These are phyloP conservation scores for Scaptomyza graminum DNA, from an alignment of 1,140 invertebrate species.

Conservation along the genomic window DNA sequence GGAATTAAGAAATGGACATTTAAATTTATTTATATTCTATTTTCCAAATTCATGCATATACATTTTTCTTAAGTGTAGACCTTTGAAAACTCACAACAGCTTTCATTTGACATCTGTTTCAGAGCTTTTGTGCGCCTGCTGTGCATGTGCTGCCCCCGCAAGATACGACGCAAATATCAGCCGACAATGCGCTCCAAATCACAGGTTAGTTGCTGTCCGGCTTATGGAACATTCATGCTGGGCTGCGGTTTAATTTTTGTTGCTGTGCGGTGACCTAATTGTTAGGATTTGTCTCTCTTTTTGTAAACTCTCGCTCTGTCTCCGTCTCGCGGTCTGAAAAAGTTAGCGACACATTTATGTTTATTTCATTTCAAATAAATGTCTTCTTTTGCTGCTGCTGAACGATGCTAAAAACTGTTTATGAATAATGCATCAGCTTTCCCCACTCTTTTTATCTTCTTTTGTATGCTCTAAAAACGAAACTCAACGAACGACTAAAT, in stretches of 20 bases:
- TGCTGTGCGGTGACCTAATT: slow-evolving; percentile 15
- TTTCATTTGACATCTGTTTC: slow-evolving; percentile 75
- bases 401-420: slow-evolving; percentile 36
- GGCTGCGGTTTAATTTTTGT: slow-evolving; percentile 24
- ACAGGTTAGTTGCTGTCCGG: slow-evolving; percentile 86
- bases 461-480: slow-evolving; percentile 66
- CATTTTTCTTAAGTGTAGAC: background rate
- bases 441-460: slow-evolving; percentile 14
- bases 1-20: too few relatives aligned
- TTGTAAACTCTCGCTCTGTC: background rate
- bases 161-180: slow-evolving; percentile 90
- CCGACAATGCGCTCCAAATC: slow-evolving; percentile 91
- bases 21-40: background rate
- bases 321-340: background rate
- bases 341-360: slow-evolving; percentile 20
- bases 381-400: slow-evolving; percentile 23
- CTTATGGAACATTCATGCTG: slow-evolving; percentile 14
- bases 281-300: slow-evolving; percentile 11
- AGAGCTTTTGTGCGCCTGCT: slow-evolving; percentile 92
- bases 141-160: slow-evolving; percentile 91
- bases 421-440: slow-evolving; percentile 56
- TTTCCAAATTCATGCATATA: background rate
- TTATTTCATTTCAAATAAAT: slow-evolving; percentile 25
- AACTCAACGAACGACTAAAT: slow-evolving; percentile 76
- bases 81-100: background rate